Conservation (phyloP, 2,888 invertebrate species). For the Brachylomia viminalis region DNA sequence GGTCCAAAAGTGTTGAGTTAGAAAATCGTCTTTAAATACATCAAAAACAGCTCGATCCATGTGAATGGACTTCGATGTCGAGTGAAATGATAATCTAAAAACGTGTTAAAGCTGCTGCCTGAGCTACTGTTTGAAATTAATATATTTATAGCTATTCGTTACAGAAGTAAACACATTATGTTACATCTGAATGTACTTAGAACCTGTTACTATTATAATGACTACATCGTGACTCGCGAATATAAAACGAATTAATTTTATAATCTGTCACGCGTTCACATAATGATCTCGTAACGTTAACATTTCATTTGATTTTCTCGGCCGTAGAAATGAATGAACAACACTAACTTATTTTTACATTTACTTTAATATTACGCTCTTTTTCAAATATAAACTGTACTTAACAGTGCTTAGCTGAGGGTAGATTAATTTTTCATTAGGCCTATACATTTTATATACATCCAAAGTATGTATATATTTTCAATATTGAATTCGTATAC, state of each 20-base stretch:
- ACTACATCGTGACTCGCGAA: slow-evolving; percentile 77
- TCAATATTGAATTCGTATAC: slow-evolving; percentile 37
- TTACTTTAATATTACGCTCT: slow-evolving; percentile 9
- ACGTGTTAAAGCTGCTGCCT: slow-evolving; percentile 55
- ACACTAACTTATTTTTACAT: slow-evolving; percentile 53
- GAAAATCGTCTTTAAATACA: slow-evolving; percentile 67
- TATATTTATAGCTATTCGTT: slow-evolving; percentile 62
- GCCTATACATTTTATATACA: slow-evolving; percentile 36
- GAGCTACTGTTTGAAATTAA: slow-evolving; percentile 56
- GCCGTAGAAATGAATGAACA: slow-evolving; percentile 65
- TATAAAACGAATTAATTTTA: slow-evolving; percentile 68
- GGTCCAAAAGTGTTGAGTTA: slow-evolving; percentile 69
- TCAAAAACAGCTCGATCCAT: slow-evolving; percentile 61
- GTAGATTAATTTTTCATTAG: slow-evolving; percentile 7
- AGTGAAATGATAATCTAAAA: slow-evolving; percentile 58
- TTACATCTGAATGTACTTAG: slow-evolving; percentile 68
- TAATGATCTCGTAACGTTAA: slow-evolving; percentile 51
- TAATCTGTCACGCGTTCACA: slow-evolving; percentile 60
- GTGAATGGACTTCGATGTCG: slow-evolving; percentile 63
- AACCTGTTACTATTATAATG: slow-evolving; percentile 74
- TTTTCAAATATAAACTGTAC: slow-evolving; percentile 8
- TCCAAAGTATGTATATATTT: slow-evolving; percentile 19
- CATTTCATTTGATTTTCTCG: slow-evolving; percentile 41
- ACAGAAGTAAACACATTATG: slow-evolving; percentile 62
- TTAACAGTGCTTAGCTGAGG: slow-evolving; percentile 33